Evolutionary conservation across 2,113 vertebrate genomes (phyloP), one percentile per base, ranked within the genome.

Genomic region (Promerops cafer): DNA sequence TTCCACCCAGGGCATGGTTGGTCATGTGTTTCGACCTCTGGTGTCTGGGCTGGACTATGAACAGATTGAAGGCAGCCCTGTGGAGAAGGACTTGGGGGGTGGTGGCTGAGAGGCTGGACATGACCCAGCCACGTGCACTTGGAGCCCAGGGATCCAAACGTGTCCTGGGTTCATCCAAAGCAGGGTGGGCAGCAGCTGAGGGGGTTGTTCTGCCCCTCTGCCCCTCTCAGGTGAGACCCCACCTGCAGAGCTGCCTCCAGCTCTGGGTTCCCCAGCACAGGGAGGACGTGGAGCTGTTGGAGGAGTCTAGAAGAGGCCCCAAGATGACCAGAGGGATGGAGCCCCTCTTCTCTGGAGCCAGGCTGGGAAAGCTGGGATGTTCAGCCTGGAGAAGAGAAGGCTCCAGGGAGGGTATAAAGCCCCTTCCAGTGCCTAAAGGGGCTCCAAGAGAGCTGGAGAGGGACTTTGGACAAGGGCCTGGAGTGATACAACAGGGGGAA

Each of bases 401-500:
- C 2, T 69, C 26, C 31, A 27, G 21, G 22, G 18, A 53, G 8
- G 11, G 10, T n/a, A 10, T 27, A 50, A 63, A 63, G 8, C 18
- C 23, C 11, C 35, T 82, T 47, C 10, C 15, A 33, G 54, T 27
- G 40, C 47, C 40, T 49, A 2, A 27, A 69, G 15, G 21, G 11
- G 10, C 30, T 76, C 15, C 12, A 33, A 1, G 47, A 69, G 30
- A 47, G 24, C 30, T 61, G 79, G 30, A 54, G 12, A 27, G 18
- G 35, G 18, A 20, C 12, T 56, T 35, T 4, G 40, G n/a, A 17
- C 18, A 42, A 37, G 18, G 8, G 2, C 3, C 3, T 61, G 47
- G 26, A 42, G 31, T 33, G 35, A 37, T 13, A 16, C 0, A 3
- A 5, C 8, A 12, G 4, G 1, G 9, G 6, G 4, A 76, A 10